Evolutionary conservation across 2,113 vertebrate genomes (phyloP).

Genomic region (Merops nubicus): DNA sequence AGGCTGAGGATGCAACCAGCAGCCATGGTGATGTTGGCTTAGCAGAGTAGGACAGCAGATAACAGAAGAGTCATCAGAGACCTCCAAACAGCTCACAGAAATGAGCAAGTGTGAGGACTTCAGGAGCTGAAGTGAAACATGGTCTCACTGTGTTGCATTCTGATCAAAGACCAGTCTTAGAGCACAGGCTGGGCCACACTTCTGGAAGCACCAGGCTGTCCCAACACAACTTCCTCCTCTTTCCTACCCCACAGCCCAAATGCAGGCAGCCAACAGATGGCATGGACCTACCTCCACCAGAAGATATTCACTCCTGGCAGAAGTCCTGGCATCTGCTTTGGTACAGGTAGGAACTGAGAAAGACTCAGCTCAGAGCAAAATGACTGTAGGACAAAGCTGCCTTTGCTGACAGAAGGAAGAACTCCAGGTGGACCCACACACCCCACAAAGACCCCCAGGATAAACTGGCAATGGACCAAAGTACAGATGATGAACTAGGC

Average conservation of each 20-base stretch:
- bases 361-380: neutral
- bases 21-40: neutral
- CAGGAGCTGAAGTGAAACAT: neutral
- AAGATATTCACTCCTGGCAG: neutral
- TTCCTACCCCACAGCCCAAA: neutral
- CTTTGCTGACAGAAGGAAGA: neutral
- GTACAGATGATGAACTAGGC: neutral
- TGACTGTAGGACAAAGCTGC: rapidly evolving
- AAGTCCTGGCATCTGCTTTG: neutral
- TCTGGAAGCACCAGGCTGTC: neutral
- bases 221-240: neutral
- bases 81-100: neutral
- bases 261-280: rapidly evolving
- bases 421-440: rapidly evolving
- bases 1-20: neutral
- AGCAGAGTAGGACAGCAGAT: neutral
- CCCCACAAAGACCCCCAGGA: neutral
- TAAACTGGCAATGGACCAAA: neutral
- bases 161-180: neutral
- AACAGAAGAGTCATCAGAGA: neutral
- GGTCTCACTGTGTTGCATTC: rapidly evolving
- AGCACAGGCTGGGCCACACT: neutral
- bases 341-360: neutral
- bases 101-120: neutral
- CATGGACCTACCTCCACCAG: neutral